phyloP scores from a whole-genome alignment of 2,888 invertebrate species.

The Chrysolina oricalcia region DNA sequence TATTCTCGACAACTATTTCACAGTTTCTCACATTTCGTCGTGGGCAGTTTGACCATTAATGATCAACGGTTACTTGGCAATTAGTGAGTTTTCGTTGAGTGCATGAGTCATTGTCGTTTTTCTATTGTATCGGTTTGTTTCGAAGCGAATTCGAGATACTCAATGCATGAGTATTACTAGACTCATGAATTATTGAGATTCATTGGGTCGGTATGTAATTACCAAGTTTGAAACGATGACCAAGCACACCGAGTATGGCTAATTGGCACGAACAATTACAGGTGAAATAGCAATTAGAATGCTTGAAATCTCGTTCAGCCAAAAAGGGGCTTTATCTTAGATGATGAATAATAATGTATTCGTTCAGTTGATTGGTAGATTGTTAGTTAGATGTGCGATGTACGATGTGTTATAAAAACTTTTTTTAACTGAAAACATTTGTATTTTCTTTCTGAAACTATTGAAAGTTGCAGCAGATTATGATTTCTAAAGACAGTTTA shows the following conservation, averaged over 20 bases:
- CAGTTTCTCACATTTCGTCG: not conserved
- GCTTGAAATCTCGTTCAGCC: too few relatives aligned
- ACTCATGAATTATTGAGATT: not conserved
- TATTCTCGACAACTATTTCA: not conserved
- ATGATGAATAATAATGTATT: too few relatives aligned
- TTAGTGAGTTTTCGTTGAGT: slow-evolving; percentile 4
- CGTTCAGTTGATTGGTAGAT: too few relatives aligned
- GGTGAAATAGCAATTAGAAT: too few relatives aligned
- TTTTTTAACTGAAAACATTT: too few relatives aligned
- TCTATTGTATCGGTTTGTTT: not conserved
- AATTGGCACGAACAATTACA: not conserved
- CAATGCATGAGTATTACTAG: not conserved
- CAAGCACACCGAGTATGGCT: not conserved
- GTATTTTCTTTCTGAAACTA: too few relatives aligned
- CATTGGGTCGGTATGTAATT: not conserved
- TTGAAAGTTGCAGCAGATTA: too few relatives aligned
- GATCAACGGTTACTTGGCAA: slow-evolving; percentile 14
- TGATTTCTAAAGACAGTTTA: too few relatives aligned
- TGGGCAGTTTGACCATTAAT: slow-evolving; percentile 1
- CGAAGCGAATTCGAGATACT: not conserved
- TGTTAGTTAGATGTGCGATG: too few relatives aligned
- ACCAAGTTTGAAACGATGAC: not conserved
- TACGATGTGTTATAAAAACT: too few relatives aligned
- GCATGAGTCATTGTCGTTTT: slow-evolving; percentile 1
- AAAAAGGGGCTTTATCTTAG: too few relatives aligned